Evolutionary conservation across 2,888 invertebrate genomes (phyloP).

Genomic region (Drosophila longiperda): DNA sequence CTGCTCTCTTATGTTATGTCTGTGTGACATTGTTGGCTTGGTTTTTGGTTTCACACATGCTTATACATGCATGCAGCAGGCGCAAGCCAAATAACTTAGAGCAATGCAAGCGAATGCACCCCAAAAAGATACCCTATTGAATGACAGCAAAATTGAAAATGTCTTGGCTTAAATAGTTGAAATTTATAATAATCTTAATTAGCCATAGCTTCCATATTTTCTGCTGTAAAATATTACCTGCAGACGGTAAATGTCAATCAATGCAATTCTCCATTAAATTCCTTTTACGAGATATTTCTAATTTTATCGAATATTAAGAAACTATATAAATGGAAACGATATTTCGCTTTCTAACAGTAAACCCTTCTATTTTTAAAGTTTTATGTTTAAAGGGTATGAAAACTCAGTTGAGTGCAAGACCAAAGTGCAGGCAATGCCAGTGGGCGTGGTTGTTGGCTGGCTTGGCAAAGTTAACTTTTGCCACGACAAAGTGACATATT

Average conservation of each 20-base stretch:
- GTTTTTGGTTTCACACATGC: constrained; percentile 79
- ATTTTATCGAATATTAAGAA: neutral
- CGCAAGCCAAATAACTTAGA: constrained; percentile 46
- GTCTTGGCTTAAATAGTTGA: neutral
- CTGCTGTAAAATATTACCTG: neutral
- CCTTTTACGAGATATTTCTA: neutral
- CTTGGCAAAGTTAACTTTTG: constrained; percentile 74
- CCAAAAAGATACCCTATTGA: constrained; percentile 18
- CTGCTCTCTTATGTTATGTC: constrained; percentile 9
- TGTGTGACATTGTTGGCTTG: constrained; percentile 63
- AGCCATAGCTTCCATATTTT: neutral
- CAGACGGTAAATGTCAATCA: neutral
- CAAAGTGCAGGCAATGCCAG: constrained; percentile 64
- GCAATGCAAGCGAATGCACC: neutral
- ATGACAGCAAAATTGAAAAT: neutral
- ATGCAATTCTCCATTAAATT: no score
- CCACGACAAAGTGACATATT: constrained; percentile 79
- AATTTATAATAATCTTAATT: neutral
- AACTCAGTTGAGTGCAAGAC: constrained; percentile 68
- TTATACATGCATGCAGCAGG: constrained; percentile 67
- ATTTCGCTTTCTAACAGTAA: neutral
- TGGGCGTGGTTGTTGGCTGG: constrained; percentile 59
- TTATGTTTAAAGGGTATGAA: constrained; percentile 26
- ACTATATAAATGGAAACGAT: neutral
- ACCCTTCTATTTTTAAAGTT: neutral